Evolutionary conservation across 2,888 invertebrate genomes (phyloP), one percentile per base, ranked within the genome.

Genomic region (Drosophila subquinaria): DNA sequence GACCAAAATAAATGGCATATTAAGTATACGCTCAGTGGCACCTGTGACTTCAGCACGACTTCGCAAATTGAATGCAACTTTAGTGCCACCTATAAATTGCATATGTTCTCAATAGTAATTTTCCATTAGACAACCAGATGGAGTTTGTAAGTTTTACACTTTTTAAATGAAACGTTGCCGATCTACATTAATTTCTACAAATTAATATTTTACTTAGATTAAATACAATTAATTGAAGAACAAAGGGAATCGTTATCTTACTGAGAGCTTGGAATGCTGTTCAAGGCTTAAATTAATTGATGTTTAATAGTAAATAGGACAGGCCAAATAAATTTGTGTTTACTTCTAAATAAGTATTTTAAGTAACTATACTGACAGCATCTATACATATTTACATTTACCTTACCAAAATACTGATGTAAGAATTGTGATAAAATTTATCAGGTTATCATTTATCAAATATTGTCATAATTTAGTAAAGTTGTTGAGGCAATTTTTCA

Each of bases 1-100:
- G 51, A 65, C 71, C 72, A 65, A 75, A 83, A 89, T 79, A 85
- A 87, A 89, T 85, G 88, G 85, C 89, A 89, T 84, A 85, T 85
- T 85, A 83, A 89, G 88, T 82, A 82, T 75, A 82, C 88, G 87
- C 76, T 87, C 87, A 81, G 64, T 40, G 57, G 71, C 84, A 89
- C 89, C 84, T 84, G 84, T 36, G 87, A 79, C 79, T 47, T 56
- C 50, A 55, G 17, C 60, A 57, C 10, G 30, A 40, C 33, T 35
- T 53, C 43, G 47, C 59, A 51, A 75, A 79, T 77, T 79, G 62
- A 70, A 61, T 66, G 62, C 56, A 59, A 35, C 35, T 53, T 38
- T 6, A 17, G 61, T 36, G 15, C n/a, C 33, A 35, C 23, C 48
- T 53, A 57, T 62, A 61, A 50, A 43, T 30, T 45, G 15, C 59